Percentiles rank a stretch among this genome's conserved stretches.
Evolutionary conservation across 2,113 vertebrate genomes (phyloP).

Genomic region (Probosciger aterrimus): DNA sequence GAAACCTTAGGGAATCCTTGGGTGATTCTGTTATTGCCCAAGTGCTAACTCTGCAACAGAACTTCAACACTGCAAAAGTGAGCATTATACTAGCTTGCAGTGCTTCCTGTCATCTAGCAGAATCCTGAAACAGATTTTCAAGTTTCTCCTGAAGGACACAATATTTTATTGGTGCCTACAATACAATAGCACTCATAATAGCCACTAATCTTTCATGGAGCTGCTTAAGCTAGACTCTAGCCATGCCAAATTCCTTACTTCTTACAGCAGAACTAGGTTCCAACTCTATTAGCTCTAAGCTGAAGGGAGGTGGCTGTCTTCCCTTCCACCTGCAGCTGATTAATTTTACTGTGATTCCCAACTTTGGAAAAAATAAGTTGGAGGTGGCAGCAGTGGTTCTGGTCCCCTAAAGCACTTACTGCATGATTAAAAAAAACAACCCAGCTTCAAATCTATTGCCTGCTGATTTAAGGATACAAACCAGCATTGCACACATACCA

Average conservation of each 20-base stretch:
- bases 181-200: not conserved
- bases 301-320: not conserved
- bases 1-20: not conserved
- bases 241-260: not conserved
- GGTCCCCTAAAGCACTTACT: not conserved
- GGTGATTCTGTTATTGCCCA: not conserved
- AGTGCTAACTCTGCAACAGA: not conserved
- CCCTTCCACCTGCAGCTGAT: not conserved
- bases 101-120: not conserved
- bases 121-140: not conserved
- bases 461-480: not conserved
- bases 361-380: not conserved
- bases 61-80: fast-evolving
- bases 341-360: not conserved
- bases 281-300: not conserved
- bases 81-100: not conserved
- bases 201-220: not conserved
- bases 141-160: not conserved
- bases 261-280: not conserved
- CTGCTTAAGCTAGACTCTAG: not conserved
- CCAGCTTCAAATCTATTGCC: not conserved
- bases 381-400: not conserved
- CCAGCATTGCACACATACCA: not conserved
- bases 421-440: not conserved
- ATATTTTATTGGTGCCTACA: not conserved